phyloP scores from a whole-genome alignment of 2,888 invertebrate species.

The Gymnosoma rotundatum region DNA sequence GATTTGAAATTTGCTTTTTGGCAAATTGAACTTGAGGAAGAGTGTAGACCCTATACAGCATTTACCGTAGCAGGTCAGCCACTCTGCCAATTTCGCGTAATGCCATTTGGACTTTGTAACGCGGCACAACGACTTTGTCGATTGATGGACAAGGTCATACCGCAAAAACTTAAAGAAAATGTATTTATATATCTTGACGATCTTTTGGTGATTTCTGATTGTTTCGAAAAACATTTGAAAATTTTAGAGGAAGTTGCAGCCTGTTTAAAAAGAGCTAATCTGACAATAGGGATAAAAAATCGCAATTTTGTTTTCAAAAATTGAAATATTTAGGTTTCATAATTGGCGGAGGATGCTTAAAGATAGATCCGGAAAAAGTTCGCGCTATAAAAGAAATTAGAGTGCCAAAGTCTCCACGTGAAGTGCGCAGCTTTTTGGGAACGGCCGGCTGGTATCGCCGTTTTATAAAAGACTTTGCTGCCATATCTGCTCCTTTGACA shows the following conservation, averaged over 20 bases:
- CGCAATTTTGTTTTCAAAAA: conserved; percentile 55
- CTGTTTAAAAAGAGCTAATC: conserved; percentile 15
- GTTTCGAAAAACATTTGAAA: conserved; percentile 29
- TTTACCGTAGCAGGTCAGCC: too few relatives aligned
- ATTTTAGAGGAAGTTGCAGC: not conserved
- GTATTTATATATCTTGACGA: conserved; percentile 63
- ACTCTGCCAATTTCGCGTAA: too few relatives aligned
- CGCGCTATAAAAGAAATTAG: conserved; percentile 13
- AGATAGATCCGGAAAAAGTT: conserved; percentile 44
- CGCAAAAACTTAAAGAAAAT: conserved; percentile 34
- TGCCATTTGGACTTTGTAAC: too few relatives aligned
- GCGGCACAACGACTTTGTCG: conserved; percentile 52
- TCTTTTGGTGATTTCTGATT: conserved; percentile 48
- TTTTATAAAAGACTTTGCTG: not conserved
- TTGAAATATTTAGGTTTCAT: conserved; percentile 46
- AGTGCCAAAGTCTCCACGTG: not conserved
- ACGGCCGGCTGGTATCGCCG: conserved; percentile 53
- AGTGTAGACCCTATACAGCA: too few relatives aligned
- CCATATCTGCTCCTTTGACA: not conserved
- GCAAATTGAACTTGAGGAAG: too few relatives aligned
- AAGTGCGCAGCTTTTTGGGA: conserved; percentile 50
- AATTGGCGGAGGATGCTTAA: conserved; percentile 44
- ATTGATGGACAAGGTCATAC: conserved; percentile 71
- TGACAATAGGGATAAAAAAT: conserved; percentile 60
- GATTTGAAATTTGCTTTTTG: too few relatives aligned